These are phyloP conservation scores for Pemphredon lugubris DNA, from an alignment of 2,888 invertebrate genomes.

Conservation along the genomic window DNA sequence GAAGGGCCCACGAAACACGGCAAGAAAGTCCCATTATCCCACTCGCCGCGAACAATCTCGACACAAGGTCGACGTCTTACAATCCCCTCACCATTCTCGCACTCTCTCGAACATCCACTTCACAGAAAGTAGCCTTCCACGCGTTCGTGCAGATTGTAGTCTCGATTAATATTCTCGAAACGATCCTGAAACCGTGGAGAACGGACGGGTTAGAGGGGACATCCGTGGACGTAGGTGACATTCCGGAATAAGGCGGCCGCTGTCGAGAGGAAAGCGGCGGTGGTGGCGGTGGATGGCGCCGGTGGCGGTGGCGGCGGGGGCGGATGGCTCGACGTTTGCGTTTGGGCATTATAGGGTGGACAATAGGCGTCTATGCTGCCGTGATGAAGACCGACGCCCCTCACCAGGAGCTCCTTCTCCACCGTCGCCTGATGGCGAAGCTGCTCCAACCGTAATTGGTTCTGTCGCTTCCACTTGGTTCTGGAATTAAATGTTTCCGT, in stretches of 20 bases:
- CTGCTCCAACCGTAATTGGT: slow-evolving; percentile 92
- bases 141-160: too few relatives aligned
- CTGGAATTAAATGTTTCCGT: slow-evolving; percentile 80
- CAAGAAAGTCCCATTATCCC: too few relatives aligned
- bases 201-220: slow-evolving; percentile 85
- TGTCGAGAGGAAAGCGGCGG: slow-evolving; percentile 85
- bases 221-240: slow-evolving; percentile 88
- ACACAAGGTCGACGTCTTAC: too few relatives aligned
- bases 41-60: too few relatives aligned
- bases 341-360: slow-evolving; percentile 72
- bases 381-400: slow-evolving; percentile 79
- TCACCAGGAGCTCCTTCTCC: slow-evolving; percentile 85
- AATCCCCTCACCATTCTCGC: too few relatives aligned
- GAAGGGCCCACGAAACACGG: too few relatives aligned
- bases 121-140: too few relatives aligned
- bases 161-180: too few relatives aligned
- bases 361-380: slow-evolving; percentile 77
- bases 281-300: slow-evolving; percentile 81
- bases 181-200: too few relatives aligned
- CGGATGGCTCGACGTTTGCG: slow-evolving; percentile 80
- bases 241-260: slow-evolving; percentile 89
- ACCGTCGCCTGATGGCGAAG: slow-evolving; percentile 91
- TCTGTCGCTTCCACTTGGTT: slow-evolving; percentile 95
- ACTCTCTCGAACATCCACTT: too few relatives aligned
- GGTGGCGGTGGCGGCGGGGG: slow-evolving; percentile 80